Percentiles rank a stretch among this genome's conserved stretches.
Conservation (phyloP, 92 coral and sea anemone species). For the Zoanthus sociatus region DNA sequence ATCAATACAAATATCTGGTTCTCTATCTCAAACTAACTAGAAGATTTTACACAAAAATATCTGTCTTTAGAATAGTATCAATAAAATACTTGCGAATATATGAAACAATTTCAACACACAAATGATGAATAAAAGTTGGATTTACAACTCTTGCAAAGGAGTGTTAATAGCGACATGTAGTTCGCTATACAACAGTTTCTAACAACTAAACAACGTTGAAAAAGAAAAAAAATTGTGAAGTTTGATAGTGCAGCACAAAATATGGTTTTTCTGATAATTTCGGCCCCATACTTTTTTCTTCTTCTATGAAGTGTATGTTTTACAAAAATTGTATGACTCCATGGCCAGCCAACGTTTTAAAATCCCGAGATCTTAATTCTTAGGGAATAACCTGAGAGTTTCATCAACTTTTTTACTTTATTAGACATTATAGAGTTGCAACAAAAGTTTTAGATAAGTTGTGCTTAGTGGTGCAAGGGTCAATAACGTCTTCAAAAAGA, state of each 20-base stretch:
- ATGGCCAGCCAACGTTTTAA: neutral
- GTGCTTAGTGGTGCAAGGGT: no score
- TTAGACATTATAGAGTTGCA: neutral
- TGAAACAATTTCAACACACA: no score
- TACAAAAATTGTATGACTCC: neutral
- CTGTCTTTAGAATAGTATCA: neutral
- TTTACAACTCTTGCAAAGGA: neutral
- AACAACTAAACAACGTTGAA: neutral
- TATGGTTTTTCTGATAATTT: neutral
- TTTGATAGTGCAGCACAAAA: neutral
- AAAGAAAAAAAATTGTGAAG: neutral
- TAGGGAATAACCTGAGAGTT: neutral
- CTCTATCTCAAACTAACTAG: no score
- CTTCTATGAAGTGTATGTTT: no score
- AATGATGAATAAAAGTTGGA: no score
- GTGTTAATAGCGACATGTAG: neutral
- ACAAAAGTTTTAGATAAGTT: no score
- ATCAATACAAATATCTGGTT: no score
- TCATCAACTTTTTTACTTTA: neutral
- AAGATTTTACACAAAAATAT: no score
- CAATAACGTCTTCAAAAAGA: no score
- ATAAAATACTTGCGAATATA: no score
- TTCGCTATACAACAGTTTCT: neutral
- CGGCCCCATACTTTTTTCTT: no score
- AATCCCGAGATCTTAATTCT: neutral